These are phyloP conservation scores for Geodia barretti DNA, from an alignment of 37 sponge, comb jelly and placozoan genomes.

Conservation along the genomic window DNA sequence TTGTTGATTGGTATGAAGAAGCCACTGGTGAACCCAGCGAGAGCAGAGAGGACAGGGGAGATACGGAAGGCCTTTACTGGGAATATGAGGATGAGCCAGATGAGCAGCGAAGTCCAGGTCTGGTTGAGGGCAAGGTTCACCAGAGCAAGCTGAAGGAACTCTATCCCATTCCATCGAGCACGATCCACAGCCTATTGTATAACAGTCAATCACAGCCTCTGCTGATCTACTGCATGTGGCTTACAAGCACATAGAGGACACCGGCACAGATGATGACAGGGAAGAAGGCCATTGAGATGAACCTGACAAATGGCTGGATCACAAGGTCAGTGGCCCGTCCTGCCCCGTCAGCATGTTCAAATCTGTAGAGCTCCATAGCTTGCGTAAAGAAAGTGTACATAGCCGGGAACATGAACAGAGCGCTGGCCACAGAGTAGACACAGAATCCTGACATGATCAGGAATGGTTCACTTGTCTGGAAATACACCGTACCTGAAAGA, in stretches of 20 bases:
- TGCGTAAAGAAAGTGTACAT: constrained; percentile 63
- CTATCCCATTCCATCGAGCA: not conserved
- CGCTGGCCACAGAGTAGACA: constrained; percentile 92
- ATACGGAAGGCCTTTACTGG: constrained; percentile 42
- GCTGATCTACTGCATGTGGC: not conserved
- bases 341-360: constrained; percentile 79
- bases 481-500: constrained; percentile 55
- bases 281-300: constrained; percentile 44
- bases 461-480: constrained; percentile 37
- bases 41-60: constrained; percentile 59
- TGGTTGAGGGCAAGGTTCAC: constrained; percentile 73
- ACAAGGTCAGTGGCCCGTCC: constrained; percentile 76
- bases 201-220: not conserved
- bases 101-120: constrained; percentile 65
- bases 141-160: constrained; percentile 35
- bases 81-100: constrained; percentile 40
- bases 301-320: constrained; percentile 80
- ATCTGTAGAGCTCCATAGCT: constrained; percentile 64
- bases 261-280: constrained; percentile 73
- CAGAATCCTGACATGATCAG: constrained; percentile 86
- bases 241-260: constrained; percentile 79
- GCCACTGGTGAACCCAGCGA: constrained; percentile 82
- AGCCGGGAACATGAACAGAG: constrained; percentile 93
- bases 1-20: constrained; percentile 60
- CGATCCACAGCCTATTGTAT: constrained; percentile 15